Evolutionary conservation across 2,113 vertebrate genomes (phyloP).

Genomic region (Gymnorhina tibicen): DNA sequence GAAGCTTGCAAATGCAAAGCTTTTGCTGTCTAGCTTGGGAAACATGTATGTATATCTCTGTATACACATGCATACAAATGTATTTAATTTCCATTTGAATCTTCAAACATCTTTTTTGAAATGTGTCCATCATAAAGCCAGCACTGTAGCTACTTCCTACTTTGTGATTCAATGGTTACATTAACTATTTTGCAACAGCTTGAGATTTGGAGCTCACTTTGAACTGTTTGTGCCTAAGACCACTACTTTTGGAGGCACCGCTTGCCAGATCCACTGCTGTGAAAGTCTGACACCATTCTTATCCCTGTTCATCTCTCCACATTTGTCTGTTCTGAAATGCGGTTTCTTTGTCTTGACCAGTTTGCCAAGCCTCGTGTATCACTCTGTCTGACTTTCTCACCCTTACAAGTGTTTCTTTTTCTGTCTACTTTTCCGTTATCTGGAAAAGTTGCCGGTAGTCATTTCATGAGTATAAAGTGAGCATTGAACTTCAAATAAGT

Average conservation of each 20-base stretch:
- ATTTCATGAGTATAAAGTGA: background rate
- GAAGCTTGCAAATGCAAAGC: background rate
- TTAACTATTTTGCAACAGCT: background rate
- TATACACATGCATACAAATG: background rate
- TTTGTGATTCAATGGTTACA: background rate
- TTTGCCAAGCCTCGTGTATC: background rate
- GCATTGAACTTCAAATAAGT: background rate
- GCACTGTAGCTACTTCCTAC: background rate
- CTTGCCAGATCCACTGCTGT: background rate
- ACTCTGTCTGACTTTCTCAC: background rate
- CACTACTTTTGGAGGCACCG: background rate
- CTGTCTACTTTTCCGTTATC: background rate
- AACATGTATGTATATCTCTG: background rate
- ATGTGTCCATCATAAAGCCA: background rate
- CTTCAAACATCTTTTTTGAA: background rate
- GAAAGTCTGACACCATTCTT: slow-evolving; percentile 25
- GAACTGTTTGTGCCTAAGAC: background rate
- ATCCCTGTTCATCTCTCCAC: background rate
- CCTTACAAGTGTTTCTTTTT: background rate
- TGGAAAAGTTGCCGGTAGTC: background rate
- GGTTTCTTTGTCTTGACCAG: background rate
- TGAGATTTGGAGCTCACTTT: slow-evolving; percentile 8
- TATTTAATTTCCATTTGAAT: background rate
- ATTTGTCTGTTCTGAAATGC: background rate
- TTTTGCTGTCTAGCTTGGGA: background rate